Percentiles rank a stretch among this genome's conserved stretches.
Evolutionary conservation across 2,797 vertebrate genomes (phyloP).

Genomic region (Aythya fuligula): DNA sequence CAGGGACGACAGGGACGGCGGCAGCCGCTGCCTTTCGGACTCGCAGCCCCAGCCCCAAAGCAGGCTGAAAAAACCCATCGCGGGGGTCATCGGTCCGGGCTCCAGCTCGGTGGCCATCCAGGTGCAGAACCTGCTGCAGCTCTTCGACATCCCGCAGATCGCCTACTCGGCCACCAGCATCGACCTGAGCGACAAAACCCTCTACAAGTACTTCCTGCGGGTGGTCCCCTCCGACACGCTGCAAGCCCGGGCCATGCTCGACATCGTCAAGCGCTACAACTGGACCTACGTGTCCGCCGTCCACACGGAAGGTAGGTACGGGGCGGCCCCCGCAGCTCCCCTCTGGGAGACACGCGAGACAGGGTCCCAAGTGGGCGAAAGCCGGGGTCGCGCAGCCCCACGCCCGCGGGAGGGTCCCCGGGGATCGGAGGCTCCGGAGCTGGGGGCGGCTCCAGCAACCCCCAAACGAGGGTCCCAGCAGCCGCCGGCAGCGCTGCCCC

Average conservation of each 20-base stretch:
- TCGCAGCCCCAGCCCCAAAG: constrained; percentile 80
- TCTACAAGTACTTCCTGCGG: constrained; percentile 97
- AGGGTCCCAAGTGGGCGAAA: too few species aligned
- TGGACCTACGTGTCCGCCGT: constrained; percentile 99
- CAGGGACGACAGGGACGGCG: constrained; percentile 92
- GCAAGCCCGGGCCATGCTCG: constrained; percentile 96
- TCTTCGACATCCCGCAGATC: constrained; percentile 98
- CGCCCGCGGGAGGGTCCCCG: too few species aligned
- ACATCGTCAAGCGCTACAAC: constrained; percentile 98
- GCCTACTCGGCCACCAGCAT: constrained; percentile 99
- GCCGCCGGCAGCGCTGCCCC: too few species aligned
- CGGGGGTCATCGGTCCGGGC: constrained; percentile 96
- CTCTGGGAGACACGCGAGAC: too few species aligned
- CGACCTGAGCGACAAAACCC: constrained; percentile 97
- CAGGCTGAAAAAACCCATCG: constrained; percentile 94
- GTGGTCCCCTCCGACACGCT: constrained; percentile 97
- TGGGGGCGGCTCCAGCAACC: too few species aligned
- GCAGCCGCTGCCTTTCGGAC: constrained; percentile 92
- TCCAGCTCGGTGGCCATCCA: constrained; percentile 99
- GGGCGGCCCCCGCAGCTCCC: neutral
- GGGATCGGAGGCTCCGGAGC: too few species aligned
- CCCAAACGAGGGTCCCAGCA: too few species aligned
- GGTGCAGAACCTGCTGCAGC: constrained; percentile 97
- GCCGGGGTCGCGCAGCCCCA: too few species aligned
- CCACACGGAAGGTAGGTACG: constrained; percentile 95